Evolutionary conservation across 2,797 vertebrate genomes (phyloP), one percentile per base, ranked within the genome.

Genomic region (Mycteria americana): DNA sequence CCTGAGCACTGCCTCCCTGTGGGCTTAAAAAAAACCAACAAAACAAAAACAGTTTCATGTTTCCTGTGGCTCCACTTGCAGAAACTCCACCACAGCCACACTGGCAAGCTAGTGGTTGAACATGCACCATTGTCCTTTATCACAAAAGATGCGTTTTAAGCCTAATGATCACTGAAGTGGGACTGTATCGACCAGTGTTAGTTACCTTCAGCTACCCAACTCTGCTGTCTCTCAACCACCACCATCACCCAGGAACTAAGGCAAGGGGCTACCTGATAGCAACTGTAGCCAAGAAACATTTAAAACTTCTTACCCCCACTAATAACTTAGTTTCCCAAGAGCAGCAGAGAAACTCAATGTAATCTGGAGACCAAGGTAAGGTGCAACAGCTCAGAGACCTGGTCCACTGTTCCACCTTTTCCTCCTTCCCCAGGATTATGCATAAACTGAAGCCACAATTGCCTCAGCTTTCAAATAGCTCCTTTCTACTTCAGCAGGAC

Each of bases 41-140:
- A n/a, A 39, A 39, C 37, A 39, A 39, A 39, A 39, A 39, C 30
- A 13, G 27, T 3, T 31, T 9, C 18, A 5, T 2, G 5, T 17
- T 59, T 64, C 56, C 56, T 10, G 45, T 7, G 6, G 39, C 56
- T 53, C 50, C 30, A 7, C 53, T 17, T 28, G 37, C 43, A 53
- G 37, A 5, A 62, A 11, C 16, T 4, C 31, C 45, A 51, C 43
- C n/a, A 30, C 30, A 75, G 46, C 25, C 57, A 28, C 59, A 11
- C 25, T 13, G 23, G 15, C 0, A 0, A 53, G 45, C 15, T 4
- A 25, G 22, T 6, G 4, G 3, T 4, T 35, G 30, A 60, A 24
- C 18, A 62, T 8, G 28, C 16, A 48, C 50, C 11, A 21, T 8
- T 19, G 19, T 28, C 14, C 25, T 37, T 64, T 12, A 48, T 7